Evolutionary conservation across 2,797 vertebrate genomes (phyloP), one percentile per base, ranked within the genome.

Genomic region (Lepus townsendii): DNA sequence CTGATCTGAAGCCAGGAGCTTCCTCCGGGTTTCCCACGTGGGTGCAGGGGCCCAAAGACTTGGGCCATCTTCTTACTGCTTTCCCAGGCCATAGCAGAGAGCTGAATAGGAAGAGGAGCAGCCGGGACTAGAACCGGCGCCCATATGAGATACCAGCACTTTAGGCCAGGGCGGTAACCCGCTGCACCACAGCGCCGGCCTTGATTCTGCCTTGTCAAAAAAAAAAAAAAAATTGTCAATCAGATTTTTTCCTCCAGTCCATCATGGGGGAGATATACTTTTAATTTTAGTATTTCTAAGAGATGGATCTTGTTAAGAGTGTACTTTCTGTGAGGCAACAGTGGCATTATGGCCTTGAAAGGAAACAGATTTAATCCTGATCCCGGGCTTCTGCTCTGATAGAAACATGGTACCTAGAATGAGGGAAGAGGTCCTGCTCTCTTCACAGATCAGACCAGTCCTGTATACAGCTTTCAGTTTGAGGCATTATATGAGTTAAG

Each of bases 271-370:
- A 92, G 35, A 63, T 63, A 13, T 42, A 5, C 12, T 75, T 69
- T 86, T 65, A 75, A 73, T 90, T 94, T 95, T 76, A 75, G 14
- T 94, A 75, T 79, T 94, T 94, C 22, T 77, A 26, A 86, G 72
- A 86, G 10, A 13, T n/a, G 32, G 13, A 30, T 88, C 87, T 90
- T 90, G 66, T 75, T 84, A 12, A 7, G 22, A 20, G 32, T 82
- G 5, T 88, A 32, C 77, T 82, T 63, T 84, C 35, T 71, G 27
- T 60, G 30, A 88, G 54, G 26, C 52, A 13, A 19, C 71, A 72
- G 27, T 50, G 63, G 35, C 65, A 19, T 16, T 80, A 77, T 16
- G 60, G 24, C 89, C 27, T 1, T 38, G 32, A 57, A 75, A 87
- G 66, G 72, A 87, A 83, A 57, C 52, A 68, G 12, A 22, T 92